These are phyloP conservation scores for Drosophila subobscura DNA, from an alignment of 1,140 invertebrate genomes.

Conservation along the genomic window DNA sequence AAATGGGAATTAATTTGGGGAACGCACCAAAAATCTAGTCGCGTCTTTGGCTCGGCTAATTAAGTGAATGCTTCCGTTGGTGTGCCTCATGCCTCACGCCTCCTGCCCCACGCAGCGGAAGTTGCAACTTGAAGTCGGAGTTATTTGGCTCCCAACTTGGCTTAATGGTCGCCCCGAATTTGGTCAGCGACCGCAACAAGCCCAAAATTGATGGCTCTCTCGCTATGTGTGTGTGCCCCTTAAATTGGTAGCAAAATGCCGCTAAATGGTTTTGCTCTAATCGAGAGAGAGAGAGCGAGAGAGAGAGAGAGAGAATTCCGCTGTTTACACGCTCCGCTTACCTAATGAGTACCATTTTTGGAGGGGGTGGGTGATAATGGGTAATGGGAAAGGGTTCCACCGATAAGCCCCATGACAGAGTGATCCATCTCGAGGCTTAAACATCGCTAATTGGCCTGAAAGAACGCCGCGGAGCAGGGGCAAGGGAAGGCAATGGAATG, in stretches of 20 bases:
- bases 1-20: constrained; percentile 79
- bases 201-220: constrained; percentile 43
- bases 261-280: constrained; percentile 70
- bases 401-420: background rate
- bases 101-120: constrained; percentile 58
- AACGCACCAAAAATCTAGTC: constrained; percentile 50
- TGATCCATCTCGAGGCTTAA: background rate
- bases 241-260: constrained; percentile 75
- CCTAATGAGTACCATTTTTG: constrained; percentile 58
- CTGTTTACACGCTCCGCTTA: constrained; percentile 79
- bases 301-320: constrained; percentile 50
- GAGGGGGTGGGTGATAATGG: background rate
- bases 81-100: constrained; percentile 10
- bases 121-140: constrained; percentile 56
- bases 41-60: constrained; percentile 50
- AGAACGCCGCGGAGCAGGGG: background rate
- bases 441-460: too few relatives aligned
- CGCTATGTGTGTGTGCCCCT: constrained; percentile 11
- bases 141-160: constrained; percentile 67
- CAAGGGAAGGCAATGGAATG: background rate
- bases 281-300: constrained; percentile 50
- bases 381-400: constrained; percentile 2
- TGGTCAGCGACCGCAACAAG: constrained; percentile 50
- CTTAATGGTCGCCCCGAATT: constrained; percentile 31
- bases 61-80: constrained; percentile 70